These are phyloP conservation scores for Hydrolagus colliei DNA, from an alignment of 2,797 vertebrate genomes.

Conservation along the genomic window DNA sequence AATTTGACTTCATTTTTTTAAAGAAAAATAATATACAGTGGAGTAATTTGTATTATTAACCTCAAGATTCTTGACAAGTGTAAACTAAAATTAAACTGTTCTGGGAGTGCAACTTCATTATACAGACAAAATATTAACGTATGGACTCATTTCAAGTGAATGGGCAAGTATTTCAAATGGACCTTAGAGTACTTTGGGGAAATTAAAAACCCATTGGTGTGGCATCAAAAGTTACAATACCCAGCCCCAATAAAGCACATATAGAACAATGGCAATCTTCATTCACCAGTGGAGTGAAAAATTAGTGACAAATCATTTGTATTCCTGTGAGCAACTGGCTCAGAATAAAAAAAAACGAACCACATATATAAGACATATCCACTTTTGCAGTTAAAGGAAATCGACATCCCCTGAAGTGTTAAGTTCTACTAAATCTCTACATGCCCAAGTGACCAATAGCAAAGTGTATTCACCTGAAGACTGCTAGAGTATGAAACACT, in stretches of 20 bases:
- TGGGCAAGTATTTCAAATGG: background rate
- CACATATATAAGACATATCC: background rate
- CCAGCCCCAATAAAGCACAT: too few relatives aligned
- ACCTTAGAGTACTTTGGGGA: background rate
- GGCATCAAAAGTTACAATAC: background rate
- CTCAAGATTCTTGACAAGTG: background rate
- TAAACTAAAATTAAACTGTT: background rate
- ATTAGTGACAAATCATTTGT: background rate
- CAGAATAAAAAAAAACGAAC: too few relatives aligned
- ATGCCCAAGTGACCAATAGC: background rate
- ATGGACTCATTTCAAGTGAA: background rate
- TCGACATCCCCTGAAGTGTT: background rate
- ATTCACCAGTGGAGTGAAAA: too few relatives aligned
- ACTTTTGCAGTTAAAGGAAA: background rate
- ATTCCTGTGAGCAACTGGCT: background rate
- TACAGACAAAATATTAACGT: background rate
- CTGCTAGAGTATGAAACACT: background rate
- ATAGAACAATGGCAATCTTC: background rate
- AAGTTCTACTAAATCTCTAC: background rate
- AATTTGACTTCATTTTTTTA: conserved; percentile 3
- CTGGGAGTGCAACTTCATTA: background rate
- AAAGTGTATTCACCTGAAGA: conserved; percentile 9
- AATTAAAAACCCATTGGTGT: background rate
- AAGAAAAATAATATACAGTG: background rate
- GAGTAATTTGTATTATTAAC: conserved; percentile 25